These are phyloP conservation scores for Siniperca undulata DNA, from an alignment of 2,797 vertebrate genomes.

Conservation along the genomic window DNA sequence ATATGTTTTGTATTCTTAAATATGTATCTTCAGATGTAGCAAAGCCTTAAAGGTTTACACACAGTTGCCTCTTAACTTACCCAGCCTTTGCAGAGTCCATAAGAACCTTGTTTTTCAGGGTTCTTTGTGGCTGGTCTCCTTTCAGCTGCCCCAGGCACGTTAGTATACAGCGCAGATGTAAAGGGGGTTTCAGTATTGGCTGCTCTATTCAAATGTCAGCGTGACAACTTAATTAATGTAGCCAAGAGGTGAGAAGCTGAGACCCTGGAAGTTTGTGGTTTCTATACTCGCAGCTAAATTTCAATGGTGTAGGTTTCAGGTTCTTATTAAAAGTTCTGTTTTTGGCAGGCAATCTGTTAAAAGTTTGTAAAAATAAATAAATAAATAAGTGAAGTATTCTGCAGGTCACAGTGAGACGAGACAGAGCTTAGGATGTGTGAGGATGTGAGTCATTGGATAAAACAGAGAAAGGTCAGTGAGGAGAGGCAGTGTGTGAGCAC, in stretches of 20 bases:
- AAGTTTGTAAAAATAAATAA: slow-evolving; percentile 6
- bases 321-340: slow-evolving; percentile 14
- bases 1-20: background rate
- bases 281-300: background rate
- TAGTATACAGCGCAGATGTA: slow-evolving; percentile 18
- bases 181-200: slow-evolving; percentile 8
- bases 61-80: slow-evolving; percentile 16
- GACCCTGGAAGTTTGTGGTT: slow-evolving; percentile 22
- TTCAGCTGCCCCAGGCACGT: slow-evolving; percentile 52
- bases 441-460: slow-evolving; percentile 44
- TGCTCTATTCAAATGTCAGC: slow-evolving; percentile 57
- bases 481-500: slow-evolving; percentile 30
- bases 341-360: background rate
- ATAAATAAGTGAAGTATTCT: background rate
- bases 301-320: slow-evolving; percentile 17
- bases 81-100: slow-evolving; percentile 8
- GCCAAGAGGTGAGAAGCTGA: slow-evolving; percentile 59
- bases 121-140: slow-evolving; percentile 33
- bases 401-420: slow-evolving; percentile 4
- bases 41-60: background rate
- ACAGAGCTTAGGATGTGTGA: slow-evolving; percentile 17
- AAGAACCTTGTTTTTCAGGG: slow-evolving; percentile 52
- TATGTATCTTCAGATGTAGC: background rate
- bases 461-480: slow-evolving; percentile 59
- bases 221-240: slow-evolving; percentile 54